Evolutionary conservation across 2,888 invertebrate species (phyloP).

Genomic region (Argyra leucocephala): DNA sequence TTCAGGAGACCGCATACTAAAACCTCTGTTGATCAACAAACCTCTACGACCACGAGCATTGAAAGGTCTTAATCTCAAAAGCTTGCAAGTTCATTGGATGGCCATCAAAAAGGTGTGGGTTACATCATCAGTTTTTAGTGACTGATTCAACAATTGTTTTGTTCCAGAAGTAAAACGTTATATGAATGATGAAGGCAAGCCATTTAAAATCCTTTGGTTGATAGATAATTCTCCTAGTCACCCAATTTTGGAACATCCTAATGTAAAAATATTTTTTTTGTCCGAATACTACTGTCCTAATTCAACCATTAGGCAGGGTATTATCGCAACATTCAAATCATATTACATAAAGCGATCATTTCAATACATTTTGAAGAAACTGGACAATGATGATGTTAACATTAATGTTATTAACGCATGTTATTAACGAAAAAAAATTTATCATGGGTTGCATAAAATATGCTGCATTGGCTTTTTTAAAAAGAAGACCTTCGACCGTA

Average conservation of each 20-base stretch:
- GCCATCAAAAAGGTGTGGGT: neutral
- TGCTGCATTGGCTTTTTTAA: neutral
- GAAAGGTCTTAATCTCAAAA: conserved; percentile 22
- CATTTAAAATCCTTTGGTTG: neutral
- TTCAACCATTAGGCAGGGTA: neutral
- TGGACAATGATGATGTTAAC: neutral
- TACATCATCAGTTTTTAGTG: neutral
- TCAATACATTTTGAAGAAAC: neutral
- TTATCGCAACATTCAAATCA: neutral
- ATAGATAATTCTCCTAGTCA: neutral
- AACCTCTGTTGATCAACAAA: conserved; percentile 27
- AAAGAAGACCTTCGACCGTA: neutral
- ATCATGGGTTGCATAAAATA: neutral
- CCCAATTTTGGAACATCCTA: neutral
- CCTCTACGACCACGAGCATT: conserved; percentile 25
- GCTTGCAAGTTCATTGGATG: conserved; percentile 25
- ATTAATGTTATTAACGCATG: neutral
- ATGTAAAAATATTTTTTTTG: too few species aligned
- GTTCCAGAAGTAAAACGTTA: neutral
- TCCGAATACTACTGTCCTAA: neutral
- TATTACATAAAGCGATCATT: neutral
- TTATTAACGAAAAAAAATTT: neutral
- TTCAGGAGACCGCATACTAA: conserved; percentile 27
- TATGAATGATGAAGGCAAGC: neutral
- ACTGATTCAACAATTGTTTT: neutral